phyloP scores from a whole-genome alignment of 2,888 invertebrate species.

The Pteria penguin region DNA sequence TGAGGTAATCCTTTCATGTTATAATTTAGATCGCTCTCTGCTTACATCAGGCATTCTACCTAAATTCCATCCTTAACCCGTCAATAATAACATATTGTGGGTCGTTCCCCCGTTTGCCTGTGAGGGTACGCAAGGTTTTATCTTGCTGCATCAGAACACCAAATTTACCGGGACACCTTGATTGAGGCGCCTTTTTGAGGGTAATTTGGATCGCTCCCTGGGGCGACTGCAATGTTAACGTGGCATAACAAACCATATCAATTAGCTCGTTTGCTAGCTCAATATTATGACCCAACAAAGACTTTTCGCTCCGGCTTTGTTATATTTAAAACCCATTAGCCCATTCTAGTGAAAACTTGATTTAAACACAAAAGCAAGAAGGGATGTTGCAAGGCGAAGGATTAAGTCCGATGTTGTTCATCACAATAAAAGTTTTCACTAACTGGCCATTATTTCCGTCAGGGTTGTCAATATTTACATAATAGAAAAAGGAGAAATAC shows the following conservation, averaged over 20 bases:
- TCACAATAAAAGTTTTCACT: background rate
- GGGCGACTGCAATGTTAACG: background rate
- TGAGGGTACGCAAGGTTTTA: too few species aligned
- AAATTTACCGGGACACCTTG: too few species aligned
- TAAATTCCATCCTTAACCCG: too few species aligned
- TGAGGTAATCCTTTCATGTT: too few species aligned
- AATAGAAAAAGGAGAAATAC: constrained; percentile 8
- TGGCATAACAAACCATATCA: background rate
- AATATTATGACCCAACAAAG: constrained; percentile 27
- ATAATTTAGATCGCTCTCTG: too few species aligned
- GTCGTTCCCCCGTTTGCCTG: too few species aligned
- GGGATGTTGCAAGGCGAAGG: constrained; percentile 3
- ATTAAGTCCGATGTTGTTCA: constrained; percentile 4
- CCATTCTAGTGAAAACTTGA: constrained; percentile 15
- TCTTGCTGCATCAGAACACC: too few species aligned
- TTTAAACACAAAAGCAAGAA: background rate
- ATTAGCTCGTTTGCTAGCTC: constrained; percentile 27
- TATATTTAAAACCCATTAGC: constrained; percentile 17
- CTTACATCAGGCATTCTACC: too few species aligned
- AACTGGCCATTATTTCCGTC: constrained; percentile 21
- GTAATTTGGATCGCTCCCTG: background rate
- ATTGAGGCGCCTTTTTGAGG: too few species aligned
- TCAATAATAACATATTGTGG: too few species aligned
- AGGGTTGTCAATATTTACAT: constrained; percentile 25
- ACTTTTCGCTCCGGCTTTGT: constrained; percentile 18